Percentiles rank a stretch among this genome's conserved stretches.
These are phyloP conservation scores for Trachelus stipa DNA, from an alignment of 2,888 invertebrate species.

Conservation along the genomic window DNA sequence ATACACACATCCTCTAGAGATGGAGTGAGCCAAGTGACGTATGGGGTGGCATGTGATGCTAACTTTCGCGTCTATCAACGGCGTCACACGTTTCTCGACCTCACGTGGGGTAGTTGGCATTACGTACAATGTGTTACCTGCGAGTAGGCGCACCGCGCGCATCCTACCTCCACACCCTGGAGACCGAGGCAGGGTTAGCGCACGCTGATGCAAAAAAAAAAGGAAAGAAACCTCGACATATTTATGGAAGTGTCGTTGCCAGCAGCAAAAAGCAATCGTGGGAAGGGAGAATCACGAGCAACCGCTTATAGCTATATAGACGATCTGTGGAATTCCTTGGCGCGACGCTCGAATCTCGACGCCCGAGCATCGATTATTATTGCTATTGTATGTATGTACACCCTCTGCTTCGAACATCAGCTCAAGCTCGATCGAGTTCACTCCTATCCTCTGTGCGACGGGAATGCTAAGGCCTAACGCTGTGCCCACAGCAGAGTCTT, in stretches of 20 bases:
- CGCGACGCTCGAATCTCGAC: background rate
- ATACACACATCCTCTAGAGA: background rate
- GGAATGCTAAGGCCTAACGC: too few species aligned
- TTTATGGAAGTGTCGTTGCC: background rate
- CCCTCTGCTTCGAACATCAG: background rate
- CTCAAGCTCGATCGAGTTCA: background rate
- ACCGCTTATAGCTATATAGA: background rate
- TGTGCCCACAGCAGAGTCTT: too few species aligned
- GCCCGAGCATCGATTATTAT: background rate
- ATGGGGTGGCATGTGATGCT: conserved; percentile 33
- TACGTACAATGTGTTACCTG: background rate
- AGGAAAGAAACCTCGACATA: background rate
- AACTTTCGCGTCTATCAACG: conserved; percentile 46
- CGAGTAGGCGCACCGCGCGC: background rate
- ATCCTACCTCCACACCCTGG: background rate
- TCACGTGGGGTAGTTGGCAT: conserved; percentile 9
- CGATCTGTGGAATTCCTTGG: background rate
- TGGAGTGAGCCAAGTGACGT: conserved; percentile 37
- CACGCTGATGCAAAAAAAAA: too few species aligned
- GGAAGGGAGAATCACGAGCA: too few species aligned
- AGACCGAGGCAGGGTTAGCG: background rate
- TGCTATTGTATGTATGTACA: background rate
- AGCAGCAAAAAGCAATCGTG: background rate
- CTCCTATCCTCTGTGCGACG: background rate
- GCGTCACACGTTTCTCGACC: background rate